Evolutionary conservation across 2,888 invertebrate species (phyloP), one percentile per base, ranked within the genome.

Genomic region (Agrotis segetum): DNA sequence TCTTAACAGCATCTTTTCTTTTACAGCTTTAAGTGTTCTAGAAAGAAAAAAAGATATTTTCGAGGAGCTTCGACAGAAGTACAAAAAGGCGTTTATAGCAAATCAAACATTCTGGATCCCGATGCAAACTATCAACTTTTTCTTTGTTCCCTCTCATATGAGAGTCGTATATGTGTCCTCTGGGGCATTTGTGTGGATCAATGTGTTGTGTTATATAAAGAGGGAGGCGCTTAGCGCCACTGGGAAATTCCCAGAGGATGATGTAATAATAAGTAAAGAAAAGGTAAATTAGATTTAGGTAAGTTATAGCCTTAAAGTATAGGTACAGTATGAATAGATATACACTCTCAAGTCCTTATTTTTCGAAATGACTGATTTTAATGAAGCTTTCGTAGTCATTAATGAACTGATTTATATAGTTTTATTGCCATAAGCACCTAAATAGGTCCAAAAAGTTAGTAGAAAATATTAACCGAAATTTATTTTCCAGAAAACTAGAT

Each of bases 41-140:
- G 98, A 98, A 92, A 93, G 97, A 6, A 97, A 97, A 88, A 93
- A 96, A 29, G 97, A 98, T 87, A 88, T 98, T 3, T 97, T 98
- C 60, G 96, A 96, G 79, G 98, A 99, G 90, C 97, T 97, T 40
- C 96, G 94, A 82, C 94, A 96, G 52, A 99, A 98, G 91, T 98
- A 98, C 82, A 84, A 97, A 78, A 97, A 97, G 72, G 98, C 98
- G 0, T 97, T 97, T 88, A 78, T 97, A 90, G 97, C 97, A 0
- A 98, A 98, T 79, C 98, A 98, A 87, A 92, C 97, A 66, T 99
- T 98, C 91, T 99, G 99, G 98, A 90, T 98, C 52, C 98, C 98
- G 0, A 97, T 97, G 0, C 98, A 98, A 92, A 96, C 97, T 0
- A 89, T 98, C 46, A 99, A 99, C 92, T 99, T 99, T 92, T 90